These are phyloP conservation scores for Drosophila rellima DNA, from an alignment of 2,888 invertebrate species.

Conservation along the genomic window DNA sequence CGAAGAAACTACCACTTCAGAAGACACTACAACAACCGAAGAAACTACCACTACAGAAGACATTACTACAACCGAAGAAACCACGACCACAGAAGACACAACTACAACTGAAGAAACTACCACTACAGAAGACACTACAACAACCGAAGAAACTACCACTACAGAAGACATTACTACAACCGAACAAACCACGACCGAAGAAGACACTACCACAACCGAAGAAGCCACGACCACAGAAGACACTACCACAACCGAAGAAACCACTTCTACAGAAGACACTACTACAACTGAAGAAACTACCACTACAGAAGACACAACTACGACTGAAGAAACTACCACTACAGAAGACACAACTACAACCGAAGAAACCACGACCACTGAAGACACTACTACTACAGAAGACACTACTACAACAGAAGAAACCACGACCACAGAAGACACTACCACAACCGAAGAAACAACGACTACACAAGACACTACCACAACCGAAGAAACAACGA, in stretches of 20 bases:
- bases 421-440: not conserved
- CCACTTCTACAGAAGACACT: not conserved
- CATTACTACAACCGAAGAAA: not conserved
- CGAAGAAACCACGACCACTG: not conserved
- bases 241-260: not conserved
- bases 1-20: not conserved
- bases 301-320: not conserved
- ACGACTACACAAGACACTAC: slow-evolving; percentile 2
- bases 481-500: not conserved
- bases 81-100: not conserved
- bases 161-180: not conserved
- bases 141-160: not conserved
- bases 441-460: not conserved
- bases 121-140: not conserved
- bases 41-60: not conserved
- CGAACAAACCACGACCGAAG: not conserved
- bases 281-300: not conserved
- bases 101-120: not conserved
- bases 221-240: not conserved
- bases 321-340: not conserved
- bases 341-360: slow-evolving; percentile 2
- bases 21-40: not conserved
- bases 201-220: not conserved
- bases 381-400: not conserved
- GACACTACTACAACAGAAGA: not conserved